These are phyloP conservation scores for Choloepus hoffmanni DNA, from an alignment of 2,113 vertebrate genomes.

Conservation along the genomic window DNA sequence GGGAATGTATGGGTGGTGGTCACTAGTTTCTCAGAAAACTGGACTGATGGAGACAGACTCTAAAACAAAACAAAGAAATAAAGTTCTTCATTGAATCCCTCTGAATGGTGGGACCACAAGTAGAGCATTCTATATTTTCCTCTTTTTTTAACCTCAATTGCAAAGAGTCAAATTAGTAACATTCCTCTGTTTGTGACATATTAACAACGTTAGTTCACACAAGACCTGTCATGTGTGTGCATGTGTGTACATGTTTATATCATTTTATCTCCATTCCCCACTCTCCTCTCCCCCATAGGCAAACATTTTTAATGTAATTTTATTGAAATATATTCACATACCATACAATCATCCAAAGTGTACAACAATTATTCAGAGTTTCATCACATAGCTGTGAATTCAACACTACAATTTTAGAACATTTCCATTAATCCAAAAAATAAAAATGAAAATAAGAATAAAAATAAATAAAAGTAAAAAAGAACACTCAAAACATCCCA, in stretches of 20 bases:
- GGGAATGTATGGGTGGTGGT: background rate
- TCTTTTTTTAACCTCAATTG: background rate
- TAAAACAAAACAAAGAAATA: background rate
- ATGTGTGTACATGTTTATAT: background rate
- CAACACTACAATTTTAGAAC: no score
- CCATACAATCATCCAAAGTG: no score
- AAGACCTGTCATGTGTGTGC: background rate
- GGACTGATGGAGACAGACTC: background rate
- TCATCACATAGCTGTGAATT: no score
- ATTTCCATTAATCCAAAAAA: no score
- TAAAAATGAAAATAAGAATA: no score
- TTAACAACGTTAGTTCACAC: background rate
- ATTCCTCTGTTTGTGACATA: background rate
- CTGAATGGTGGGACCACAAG: background rate
- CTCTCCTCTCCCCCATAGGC: background rate
- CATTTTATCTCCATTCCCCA: background rate
- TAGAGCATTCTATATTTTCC: background rate
- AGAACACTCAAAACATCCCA: no score
- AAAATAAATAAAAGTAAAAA: no score
- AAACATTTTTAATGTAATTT: background rate
- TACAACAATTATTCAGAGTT: no score
- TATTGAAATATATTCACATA: no score
- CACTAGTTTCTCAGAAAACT: background rate
- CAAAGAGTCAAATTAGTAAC: background rate
- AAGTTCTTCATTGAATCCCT: background rate